Evolutionary conservation across 2,888 invertebrate species (phyloP).

Genomic region (Dendrolimus houi): DNA sequence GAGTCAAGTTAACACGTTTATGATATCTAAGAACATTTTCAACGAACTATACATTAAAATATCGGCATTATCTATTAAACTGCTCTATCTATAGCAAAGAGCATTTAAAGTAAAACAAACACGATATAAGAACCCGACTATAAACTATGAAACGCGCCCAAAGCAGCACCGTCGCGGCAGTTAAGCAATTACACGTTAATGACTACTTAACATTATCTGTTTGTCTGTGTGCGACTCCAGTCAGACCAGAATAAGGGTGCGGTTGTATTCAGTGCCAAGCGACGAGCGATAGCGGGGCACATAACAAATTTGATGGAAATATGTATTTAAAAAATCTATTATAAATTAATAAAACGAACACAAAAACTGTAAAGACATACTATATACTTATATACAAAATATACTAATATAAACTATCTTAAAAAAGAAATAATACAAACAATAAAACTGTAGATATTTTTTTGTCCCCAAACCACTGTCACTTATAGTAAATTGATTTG

Average conservation of each 20-base stretch:
- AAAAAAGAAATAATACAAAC: too few species aligned
- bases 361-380: too few species aligned
- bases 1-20: too few species aligned
- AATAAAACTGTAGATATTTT: too few species aligned
- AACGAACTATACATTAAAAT: background rate
- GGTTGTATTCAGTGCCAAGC: background rate
- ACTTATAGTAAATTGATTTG: too few species aligned
- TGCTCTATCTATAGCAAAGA: background rate
- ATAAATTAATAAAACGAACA: too few species aligned
- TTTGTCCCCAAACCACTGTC: too few species aligned
- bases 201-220: constrained; percentile 13
- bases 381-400: too few species aligned
- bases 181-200: constrained; percentile 17
- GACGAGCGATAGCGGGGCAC: background rate
- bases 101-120: constrained; percentile 1
- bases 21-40: too few species aligned
- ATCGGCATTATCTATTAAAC: background rate
- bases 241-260: background rate
- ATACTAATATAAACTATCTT: too few species aligned
- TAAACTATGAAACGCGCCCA: constrained; percentile 1
- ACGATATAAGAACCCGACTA: constrained; percentile 1
- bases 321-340: too few species aligned
- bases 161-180: constrained; percentile 4
- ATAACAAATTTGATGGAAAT: too few species aligned
- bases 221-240: constrained; percentile 3